These are phyloP conservation scores for Cordylochernes scorpioides DNA, from an alignment of 2,888 invertebrate species.

Conservation along the genomic window DNA sequence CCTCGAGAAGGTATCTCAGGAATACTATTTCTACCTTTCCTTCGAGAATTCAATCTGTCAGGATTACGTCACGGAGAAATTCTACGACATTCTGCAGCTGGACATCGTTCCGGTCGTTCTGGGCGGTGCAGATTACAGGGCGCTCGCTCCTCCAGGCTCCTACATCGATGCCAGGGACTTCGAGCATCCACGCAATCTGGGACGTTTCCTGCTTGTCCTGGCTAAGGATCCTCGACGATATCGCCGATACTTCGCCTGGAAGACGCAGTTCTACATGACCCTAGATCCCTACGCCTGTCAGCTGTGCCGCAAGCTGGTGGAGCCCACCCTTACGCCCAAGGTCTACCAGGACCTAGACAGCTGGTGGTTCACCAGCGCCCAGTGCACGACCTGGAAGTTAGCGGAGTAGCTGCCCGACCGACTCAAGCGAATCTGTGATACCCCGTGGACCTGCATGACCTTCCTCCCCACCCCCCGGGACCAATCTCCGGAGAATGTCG, in stretches of 20 bases:
- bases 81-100: conserved; percentile 19
- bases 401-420: no score
- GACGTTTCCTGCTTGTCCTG: conserved; percentile 6
- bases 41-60: conserved; percentile 23
- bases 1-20: conserved; percentile 18
- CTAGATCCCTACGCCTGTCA: conserved; percentile 9
- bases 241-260: conserved; percentile 12
- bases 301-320: conserved; percentile 10
- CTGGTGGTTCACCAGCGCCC: conserved; percentile 12
- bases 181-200: conserved; percentile 9
- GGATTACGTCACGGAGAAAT: conserved; percentile 23
- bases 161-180: conserved; percentile 13
- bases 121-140: conserved; percentile 13
- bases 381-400: conserved; percentile 9
- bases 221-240: conserved; percentile 10
- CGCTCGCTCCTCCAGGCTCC: conserved; percentile 13
- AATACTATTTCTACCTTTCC: conserved; percentile 21
- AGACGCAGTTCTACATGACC: conserved; percentile 3
- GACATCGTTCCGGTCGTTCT: conserved; percentile 14
- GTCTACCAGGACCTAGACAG: conserved; percentile 2
- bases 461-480: no score
- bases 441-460: no score
- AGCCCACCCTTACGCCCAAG: conserved; percentile 1
- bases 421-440: no score
- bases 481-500: no score